These are phyloP conservation scores for Acanthornis magna DNA, from an alignment of 2,797 vertebrate species.

Conservation along the genomic window DNA sequence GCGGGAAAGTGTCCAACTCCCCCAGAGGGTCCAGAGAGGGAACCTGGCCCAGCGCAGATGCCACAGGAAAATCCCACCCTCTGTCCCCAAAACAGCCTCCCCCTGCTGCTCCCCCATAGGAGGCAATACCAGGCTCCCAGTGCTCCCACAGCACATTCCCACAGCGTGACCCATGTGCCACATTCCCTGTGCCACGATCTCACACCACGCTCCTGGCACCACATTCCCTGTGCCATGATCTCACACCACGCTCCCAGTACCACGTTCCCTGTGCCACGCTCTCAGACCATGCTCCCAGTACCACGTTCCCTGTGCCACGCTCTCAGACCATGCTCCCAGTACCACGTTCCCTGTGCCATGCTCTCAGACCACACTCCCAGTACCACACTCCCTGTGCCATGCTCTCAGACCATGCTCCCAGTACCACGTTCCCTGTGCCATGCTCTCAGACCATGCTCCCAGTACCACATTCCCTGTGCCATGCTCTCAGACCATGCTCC, in stretches of 20 bases:
- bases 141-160: rapidly evolving
- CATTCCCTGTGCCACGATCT: not conserved
- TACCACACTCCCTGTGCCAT: rapidly evolving
- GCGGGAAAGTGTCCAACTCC: not conserved
- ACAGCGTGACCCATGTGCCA: rapidly evolving
- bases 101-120: not conserved
- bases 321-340: rapidly evolving
- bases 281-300: rapidly evolving
- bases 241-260: rapidly evolving
- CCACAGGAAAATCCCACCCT: not conserved
- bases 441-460: too few species aligned
- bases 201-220: rapidly evolving
- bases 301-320: not conserved
- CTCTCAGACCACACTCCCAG: rapidly evolving
- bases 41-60: rapidly evolving
- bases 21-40: rapidly evolving
- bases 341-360: not conserved
- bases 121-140: rapidly evolving
- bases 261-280: rapidly evolving
- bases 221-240: not conserved
- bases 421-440: rapidly evolving
- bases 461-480: too few species aligned
- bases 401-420: too few species aligned
- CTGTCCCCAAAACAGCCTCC: not conserved
- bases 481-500: too few species aligned